Evolutionary conservation across 2,113 vertebrate genomes (phyloP).

Genomic region (Phoenicopterus ruber): DNA sequence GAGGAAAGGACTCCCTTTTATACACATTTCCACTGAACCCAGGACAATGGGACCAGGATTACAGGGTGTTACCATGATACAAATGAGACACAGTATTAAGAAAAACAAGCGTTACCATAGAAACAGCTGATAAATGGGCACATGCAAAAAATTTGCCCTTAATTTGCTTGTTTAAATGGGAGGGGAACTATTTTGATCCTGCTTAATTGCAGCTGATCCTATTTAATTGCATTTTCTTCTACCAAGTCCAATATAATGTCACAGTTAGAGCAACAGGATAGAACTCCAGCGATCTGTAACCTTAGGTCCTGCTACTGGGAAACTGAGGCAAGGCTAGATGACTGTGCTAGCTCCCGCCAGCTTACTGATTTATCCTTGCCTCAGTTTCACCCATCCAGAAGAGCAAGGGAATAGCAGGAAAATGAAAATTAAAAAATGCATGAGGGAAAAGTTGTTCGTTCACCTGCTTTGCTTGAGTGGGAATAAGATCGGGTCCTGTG

Average conservation of each 20-base stretch:
- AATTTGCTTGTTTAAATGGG: constrained; percentile 49
- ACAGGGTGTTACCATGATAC: constrained; percentile 5
- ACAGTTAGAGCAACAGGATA: neutral
- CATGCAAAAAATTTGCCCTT: neutral
- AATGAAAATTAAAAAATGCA: neutral
- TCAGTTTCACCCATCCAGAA: neutral
- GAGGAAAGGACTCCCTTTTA: neutral
- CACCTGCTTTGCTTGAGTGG: neutral
- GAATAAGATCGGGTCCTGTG: neutral
- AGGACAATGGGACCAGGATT: constrained; percentile 19
- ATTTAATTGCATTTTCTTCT: neutral
- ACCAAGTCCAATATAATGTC: neutral
- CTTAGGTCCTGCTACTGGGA: neutral
- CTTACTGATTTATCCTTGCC: neutral
- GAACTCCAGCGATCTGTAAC: neutral
- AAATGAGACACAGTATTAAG: neutral
- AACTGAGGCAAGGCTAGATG: neutral
- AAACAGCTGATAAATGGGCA: constrained; percentile 47
- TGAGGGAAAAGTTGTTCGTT: accelerated
- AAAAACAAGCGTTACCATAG: constrained; percentile 26
- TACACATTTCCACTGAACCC: neutral
- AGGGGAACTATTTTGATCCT: constrained; percentile 39
- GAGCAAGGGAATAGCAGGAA: accelerated
- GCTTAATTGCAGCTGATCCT: constrained; percentile 28
- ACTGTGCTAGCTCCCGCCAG: neutral